Base-by-base conservation (phyloP, 2,797 vertebrate species). In the Acanthurus lineatus region DNA sequence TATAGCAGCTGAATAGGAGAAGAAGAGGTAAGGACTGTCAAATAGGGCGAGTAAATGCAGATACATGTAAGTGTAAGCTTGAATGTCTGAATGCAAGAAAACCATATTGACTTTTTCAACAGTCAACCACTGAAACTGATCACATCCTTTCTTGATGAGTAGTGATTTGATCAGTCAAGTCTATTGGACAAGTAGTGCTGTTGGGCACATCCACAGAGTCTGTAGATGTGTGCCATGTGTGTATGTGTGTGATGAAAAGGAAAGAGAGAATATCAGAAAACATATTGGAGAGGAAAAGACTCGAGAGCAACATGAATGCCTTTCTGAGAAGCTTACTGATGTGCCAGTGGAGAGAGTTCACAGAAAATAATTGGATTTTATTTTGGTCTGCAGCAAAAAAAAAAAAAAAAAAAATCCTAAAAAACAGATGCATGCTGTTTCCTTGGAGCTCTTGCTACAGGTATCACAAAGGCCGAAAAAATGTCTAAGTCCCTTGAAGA, bases 361-460 rank as follows among this genome's bases (percentile, higher is more conserved):
- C 75, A 77, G 79, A 87, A 91, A 89, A 86, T 93, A 90, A 94
- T 91, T 93, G 89, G 88, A 93, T 94, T 93, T 90, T 76, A 83
- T 87, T 92, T 91, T 90, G 56, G 86, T 81, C 77, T 44, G 32
- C 49, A 57, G 82, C 32, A 76, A 88, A 71, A 42, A 69, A 69
- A 75, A 54, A 32, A 60, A 61, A 20, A 69, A 64, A 58, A 72
- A 61, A 48, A 32, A 22, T 11, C n/a, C 38, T 44, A 22, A 49
- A 76, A 75, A 80, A 81, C 60, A 61, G 73, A 86, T 84, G 76
- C 79, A 83, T 74, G 66, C 74, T 57, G 69, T 82, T 72, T 72
- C 73, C 49, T 77, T 28, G 5, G 75, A 86, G 75, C 71, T 84
- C 14, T 77, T 63, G 22, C 76, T 81, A 73, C 82, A 88, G 86